Base-by-base conservation (phyloP, 2,888 invertebrate species). In the Busseola fusca region DNA sequence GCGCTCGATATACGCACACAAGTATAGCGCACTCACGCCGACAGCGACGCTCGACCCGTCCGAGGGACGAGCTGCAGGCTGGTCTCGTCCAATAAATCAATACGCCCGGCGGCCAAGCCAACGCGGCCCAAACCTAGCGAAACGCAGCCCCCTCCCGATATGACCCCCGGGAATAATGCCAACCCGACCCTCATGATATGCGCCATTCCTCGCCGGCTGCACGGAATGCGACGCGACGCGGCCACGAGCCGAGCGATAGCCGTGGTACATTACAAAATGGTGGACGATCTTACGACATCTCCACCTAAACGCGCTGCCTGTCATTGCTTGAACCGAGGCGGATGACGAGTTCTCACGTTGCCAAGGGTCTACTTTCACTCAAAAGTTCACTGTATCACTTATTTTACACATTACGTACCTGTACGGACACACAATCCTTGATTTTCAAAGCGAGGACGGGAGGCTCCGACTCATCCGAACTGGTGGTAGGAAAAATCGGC, bases 391-490 rank as follows among this genome's bases (percentile, higher is more conserved):
- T 90, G 85, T 89, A 88, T 85, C 86, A 86, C 88, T 89, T 90
- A 92, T 91, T 92, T 90, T 87, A 85, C 79, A 88, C 80, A 89
- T 87, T 90, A 94, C 96, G 91, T 94, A 97, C 97, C 96, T 97
- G 96, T 80, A 97, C 96, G 74, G 97, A 96, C 84, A 97, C 94
- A 88, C 96, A 97, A 88, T 96, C 96, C 89, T 96, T 96, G 90
- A 97, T 97, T 96, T 96, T 97, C 82, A 95, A 95, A 78, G 95
- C 96, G 86, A 97, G 94, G 89, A 96, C 92, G 92, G 92, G 89
- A 92, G 96, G 91, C 90, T 95, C 95, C 91, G 93, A 90, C 91
- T 94, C 94, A 93, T 94, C 94, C 91, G 94, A 93, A 94, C 95
- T 95, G 96, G 94, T 95, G 91, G 94, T 93, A 91, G 93, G 95